These are phyloP conservation scores for Lytechinus pictus DNA, from an alignment of 35 echinoderm and acorn worm species.

Conservation along the genomic window DNA sequence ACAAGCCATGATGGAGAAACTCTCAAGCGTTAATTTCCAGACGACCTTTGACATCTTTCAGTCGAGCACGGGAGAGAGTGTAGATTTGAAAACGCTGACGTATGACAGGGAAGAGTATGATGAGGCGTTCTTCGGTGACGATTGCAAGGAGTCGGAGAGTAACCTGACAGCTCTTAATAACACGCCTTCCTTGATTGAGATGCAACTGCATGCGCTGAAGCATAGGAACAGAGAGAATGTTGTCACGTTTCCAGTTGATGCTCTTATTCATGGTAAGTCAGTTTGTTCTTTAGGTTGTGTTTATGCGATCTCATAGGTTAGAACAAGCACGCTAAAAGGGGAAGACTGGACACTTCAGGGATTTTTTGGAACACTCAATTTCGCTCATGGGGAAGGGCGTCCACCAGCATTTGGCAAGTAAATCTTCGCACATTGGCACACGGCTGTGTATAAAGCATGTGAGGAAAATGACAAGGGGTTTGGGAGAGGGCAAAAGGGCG, in stretches of 20 bases:
- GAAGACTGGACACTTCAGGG: too few relatives aligned
- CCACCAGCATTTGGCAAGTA: too few relatives aligned
- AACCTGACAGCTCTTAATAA: slow-evolving; percentile 61
- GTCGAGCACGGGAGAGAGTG: slow-evolving; percentile 68
- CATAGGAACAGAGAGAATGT: slow-evolving; percentile 68
- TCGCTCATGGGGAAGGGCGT: too few relatives aligned
- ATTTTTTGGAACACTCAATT: too few relatives aligned
- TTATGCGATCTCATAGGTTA: too few relatives aligned
- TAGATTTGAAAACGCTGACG: slow-evolving; percentile 77
- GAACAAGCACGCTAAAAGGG: too few relatives aligned
- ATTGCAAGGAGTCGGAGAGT: background rate
- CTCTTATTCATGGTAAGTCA: slow-evolving; percentile 78
- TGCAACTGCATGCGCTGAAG: slow-evolving; percentile 73
- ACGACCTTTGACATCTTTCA: slow-evolving; percentile 78
- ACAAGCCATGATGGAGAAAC: slow-evolving; percentile 50
- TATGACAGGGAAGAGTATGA: slow-evolving; percentile 95
- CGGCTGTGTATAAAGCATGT: too few relatives aligned
- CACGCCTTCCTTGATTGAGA: slow-evolving; percentile 77
- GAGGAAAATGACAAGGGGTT: too few relatives aligned
- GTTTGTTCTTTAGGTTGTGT: background rate
- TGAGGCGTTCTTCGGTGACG: slow-evolving; percentile 72
- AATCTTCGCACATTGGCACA: too few relatives aligned
- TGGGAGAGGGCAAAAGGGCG: too few relatives aligned
- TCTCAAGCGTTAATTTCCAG: slow-evolving; percentile 63
- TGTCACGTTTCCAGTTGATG: slow-evolving; percentile 62